Evolutionary conservation across 2,888 invertebrate species (phyloP), one percentile per base, ranked within the genome.

Genomic region (Andricus quercusramuli): DNA sequence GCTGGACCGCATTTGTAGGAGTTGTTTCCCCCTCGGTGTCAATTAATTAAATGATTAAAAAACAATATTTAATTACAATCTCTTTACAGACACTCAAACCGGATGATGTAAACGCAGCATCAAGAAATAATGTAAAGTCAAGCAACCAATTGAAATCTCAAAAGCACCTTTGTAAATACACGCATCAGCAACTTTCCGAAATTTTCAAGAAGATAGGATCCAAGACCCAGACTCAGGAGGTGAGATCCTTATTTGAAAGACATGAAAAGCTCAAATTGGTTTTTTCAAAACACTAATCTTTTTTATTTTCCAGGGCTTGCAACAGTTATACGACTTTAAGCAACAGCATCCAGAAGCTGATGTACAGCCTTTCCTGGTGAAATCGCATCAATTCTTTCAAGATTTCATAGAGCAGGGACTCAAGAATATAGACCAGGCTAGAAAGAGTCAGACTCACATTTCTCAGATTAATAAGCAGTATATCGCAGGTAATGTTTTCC

Each of bases 171-270:
- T 96, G 97, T 5, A 95, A 97, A 88, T 95, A 95, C 25, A 95
- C 96, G n/a, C 97, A 98, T 90, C 97, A 97, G 85, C 96, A 96
- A 86, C 93, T 99, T 81, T 96, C 97, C 0, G 96, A 97, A 89
- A 98, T 98, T 89, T 97, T 98, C 88, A 97, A 97, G 93, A 96
- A 98, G 88, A 98, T 98, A 89, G 98, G 98, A 62, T 96, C 96
- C 70, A 98, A 97, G 93, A 97, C 98, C 84, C 97, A 97, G 83
- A 97, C 97, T 4, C 93, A 94, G 89, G 95, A 95, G 90, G 94
- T 94, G 86, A 81, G 83, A 77, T 4, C 20, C 65, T 41, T 15
- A 47, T 51, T 66, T 1, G 6, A 17, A 17, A 47, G 47, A 47
- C 17, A 13, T 81, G 64, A 37, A n/a, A 67, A 78, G 17, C 13